Percentiles rank a stretch among this genome's conserved stretches.
phyloP scores from a whole-genome alignment of 2,113 vertebrate genomes.

The Abramis brama region DNA sequence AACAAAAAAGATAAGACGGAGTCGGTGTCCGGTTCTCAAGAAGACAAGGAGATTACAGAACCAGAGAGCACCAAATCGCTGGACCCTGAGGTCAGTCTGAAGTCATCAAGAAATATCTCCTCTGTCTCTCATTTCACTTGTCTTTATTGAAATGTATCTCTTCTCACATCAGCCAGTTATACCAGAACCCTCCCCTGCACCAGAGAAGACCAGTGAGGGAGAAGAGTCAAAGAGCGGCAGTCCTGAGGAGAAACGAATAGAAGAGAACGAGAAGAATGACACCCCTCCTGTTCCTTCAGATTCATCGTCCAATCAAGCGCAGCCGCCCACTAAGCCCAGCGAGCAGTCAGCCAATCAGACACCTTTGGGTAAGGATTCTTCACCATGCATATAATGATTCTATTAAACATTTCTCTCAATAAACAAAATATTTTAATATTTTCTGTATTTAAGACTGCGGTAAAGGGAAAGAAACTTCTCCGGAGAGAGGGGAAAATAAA shows the following conservation, averaged over 20 bases:
- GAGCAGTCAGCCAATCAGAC: constrained; percentile 67
- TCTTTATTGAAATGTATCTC: constrained; percentile 23
- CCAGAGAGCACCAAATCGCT: constrained; percentile 76
- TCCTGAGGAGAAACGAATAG: constrained; percentile 73
- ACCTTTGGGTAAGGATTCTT: constrained; percentile 63
- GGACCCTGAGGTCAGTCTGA: constrained; percentile 79
- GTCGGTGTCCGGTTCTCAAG: constrained; percentile 68
- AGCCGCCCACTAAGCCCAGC: constrained; percentile 60
- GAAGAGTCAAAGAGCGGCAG: constrained; percentile 72
- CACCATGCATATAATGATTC: not conserved
- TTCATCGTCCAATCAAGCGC: constrained; percentile 64
- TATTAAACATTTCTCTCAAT: not conserved
- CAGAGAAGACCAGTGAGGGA: constrained; percentile 69
- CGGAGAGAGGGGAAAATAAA: constrained; percentile 78
- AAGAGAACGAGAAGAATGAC: constrained; percentile 77
- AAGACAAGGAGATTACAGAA: constrained; percentile 83
- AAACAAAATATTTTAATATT: not conserved
- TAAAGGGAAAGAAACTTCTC: constrained; percentile 77
- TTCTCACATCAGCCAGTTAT: constrained; percentile 64
- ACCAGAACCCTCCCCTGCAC: constrained; percentile 59
- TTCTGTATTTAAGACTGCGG: constrained; percentile 63
- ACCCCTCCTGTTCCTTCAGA: constrained; percentile 64
- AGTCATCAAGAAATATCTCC: not conserved
- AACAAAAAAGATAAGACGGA: constrained; percentile 79
- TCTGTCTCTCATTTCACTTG: constrained; percentile 42